Evolutionary conservation across 2,888 invertebrate species (phyloP), one percentile per base, ranked within the genome.

Genomic region (Eudiplozoon nipponicum): DNA sequence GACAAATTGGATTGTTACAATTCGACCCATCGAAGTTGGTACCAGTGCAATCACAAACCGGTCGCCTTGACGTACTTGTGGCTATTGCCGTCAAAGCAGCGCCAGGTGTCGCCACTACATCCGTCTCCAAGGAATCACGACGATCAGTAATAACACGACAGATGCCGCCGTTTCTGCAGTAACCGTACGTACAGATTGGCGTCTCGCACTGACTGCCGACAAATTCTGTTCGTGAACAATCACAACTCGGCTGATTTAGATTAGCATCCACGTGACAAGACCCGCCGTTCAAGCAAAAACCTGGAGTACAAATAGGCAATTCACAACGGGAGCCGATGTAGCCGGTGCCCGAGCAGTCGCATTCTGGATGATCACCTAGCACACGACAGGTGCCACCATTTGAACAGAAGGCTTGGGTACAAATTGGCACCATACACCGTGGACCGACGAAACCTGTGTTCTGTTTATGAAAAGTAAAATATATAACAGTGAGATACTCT

Each of bases 201-300:
- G n/a, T n/a, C n/a, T n/a, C n/a, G n/a, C n/a, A n/a, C n/a, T n/a
- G n/a, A n/a, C n/a, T n/a, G n/a, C n/a, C n/a, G n/a, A n/a, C n/a
- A n/a, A n/a, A n/a, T n/a, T n/a, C n/a, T n/a, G n/a, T n/a, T n/a
- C n/a, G n/a, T n/a, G n/a, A n/a, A n/a, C n/a, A n/a, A n/a, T n/a
- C n/a, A n/a, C n/a, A n/a, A n/a, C n/a, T n/a, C n/a, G n/a, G n/a
- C n/a, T n/a, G n/a, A n/a, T n/a, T n/a, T n/a, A n/a, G n/a, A n/a
- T n/a, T n/a, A 26, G 21, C 23, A 17, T 13, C 17, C 22, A 36
- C 22, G 17, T 38, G 28, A 13, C 38, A 38, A 11, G 3, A 3
- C 7, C 38, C 38, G 9, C 38, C 38, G 20, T 38, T 38, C 5
- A 38, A 28, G 28, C 38, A 38, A 17, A 18, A 38, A n/a, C 31